phyloP scores from a whole-genome alignment of 2,888 invertebrate genomes.

The Hirtodrosophila cameraria region DNA sequence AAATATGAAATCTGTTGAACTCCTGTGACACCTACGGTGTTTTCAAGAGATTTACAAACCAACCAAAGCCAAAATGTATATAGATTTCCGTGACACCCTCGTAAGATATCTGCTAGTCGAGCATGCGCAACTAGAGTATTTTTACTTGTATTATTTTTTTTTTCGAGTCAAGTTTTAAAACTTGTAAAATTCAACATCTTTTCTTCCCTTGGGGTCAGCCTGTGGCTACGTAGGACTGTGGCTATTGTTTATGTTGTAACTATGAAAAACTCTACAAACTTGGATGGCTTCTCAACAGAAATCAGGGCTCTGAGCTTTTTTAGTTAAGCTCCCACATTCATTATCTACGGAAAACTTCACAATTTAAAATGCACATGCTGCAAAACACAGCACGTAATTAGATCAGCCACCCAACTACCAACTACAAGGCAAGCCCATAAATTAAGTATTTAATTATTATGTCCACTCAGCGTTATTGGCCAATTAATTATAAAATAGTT shows the following conservation, averaged over 20 bases:
- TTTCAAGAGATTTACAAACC: too few relatives aligned
- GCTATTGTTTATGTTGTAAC: background rate
- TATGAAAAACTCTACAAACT: background rate
- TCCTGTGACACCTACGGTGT: too few relatives aligned
- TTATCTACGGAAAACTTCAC: background rate
- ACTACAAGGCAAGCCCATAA: constrained; percentile 41
- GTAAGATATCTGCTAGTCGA: background rate
- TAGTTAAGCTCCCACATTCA: background rate
- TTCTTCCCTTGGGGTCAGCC: background rate
- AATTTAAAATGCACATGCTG: background rate
- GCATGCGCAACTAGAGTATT: too few relatives aligned
- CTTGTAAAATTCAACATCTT: constrained; percentile 5
- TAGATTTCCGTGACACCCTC: too few relatives aligned
- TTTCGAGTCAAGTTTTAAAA: too few relatives aligned
- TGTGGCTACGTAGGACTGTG: background rate
- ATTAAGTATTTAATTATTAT: constrained; percentile 76
- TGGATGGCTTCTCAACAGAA: too few relatives aligned
- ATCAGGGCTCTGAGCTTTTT: background rate
- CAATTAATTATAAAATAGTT: constrained; percentile 77
- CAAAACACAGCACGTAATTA: constrained; percentile 39
- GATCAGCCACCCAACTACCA: constrained; percentile 32
- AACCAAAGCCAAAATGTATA: too few relatives aligned
- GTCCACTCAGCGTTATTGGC: constrained; percentile 56
- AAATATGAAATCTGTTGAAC: too few relatives aligned
- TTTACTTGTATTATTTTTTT: too few relatives aligned